Evolutionary conservation across 2,113 vertebrate genomes (phyloP).

Genomic region (Alligator sinensis): DNA sequence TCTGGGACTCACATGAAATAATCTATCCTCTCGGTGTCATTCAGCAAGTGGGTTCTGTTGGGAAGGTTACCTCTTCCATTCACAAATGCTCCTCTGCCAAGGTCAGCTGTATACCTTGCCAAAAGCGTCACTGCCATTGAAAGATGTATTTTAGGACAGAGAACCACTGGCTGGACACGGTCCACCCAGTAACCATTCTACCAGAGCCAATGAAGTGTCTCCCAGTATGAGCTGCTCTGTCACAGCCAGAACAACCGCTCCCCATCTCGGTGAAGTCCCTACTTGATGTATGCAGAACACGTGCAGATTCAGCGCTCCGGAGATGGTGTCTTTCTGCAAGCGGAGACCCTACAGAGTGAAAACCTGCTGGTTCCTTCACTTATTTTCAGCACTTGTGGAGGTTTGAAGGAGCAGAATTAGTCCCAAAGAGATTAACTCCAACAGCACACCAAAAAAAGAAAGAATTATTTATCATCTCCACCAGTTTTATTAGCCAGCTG

Average conservation of each 20-base stretch:
- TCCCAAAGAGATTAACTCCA: neutral
- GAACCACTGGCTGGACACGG: neutral
- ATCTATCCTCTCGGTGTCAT: neutral
- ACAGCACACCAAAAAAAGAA: neutral
- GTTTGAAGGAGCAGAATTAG: neutral
- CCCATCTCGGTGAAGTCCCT: neutral
- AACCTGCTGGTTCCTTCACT: neutral
- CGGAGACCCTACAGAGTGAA: neutral
- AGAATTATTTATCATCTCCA: neutral
- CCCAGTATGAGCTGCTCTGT: too few species aligned
- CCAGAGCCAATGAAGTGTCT: too few species aligned
- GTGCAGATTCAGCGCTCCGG: neutral
- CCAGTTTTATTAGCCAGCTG: neutral
- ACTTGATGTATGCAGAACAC: neutral
- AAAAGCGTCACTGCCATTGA: too few species aligned
- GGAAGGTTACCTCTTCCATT: constrained; percentile 10
- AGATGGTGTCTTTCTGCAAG: neutral
- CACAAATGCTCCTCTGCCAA: neutral
- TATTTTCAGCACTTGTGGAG: neutral
- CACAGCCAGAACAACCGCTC: neutral
- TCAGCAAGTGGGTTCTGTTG: accelerated
- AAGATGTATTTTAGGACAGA: neutral
- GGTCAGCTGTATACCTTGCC: neutral
- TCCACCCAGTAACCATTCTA: too few species aligned
- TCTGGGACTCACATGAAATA: neutral